A percentile compares a stretch with the other conserved stretches of the same genome.
Conservation (phyloP, 2,888 invertebrate genomes). For the Pasiphila rectangulata region DNA sequence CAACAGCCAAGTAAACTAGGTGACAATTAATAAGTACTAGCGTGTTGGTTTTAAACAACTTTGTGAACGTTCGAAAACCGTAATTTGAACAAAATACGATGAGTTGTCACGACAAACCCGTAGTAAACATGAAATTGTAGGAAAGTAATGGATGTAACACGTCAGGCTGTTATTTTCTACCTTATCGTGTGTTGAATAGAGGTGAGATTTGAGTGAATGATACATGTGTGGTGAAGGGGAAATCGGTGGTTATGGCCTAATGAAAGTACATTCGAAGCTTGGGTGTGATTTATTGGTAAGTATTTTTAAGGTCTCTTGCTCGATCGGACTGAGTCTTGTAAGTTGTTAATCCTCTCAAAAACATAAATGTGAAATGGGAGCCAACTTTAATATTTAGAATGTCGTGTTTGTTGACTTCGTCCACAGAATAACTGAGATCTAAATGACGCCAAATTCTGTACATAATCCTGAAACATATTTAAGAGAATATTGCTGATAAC, state of each 20-base stretch:
- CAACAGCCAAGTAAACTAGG: constrained; percentile 18
- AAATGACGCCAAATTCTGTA: too few relatives aligned
- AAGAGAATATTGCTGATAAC: too few relatives aligned
- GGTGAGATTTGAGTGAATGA: constrained; percentile 8
- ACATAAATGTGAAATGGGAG: too few relatives aligned
- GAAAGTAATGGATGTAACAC: constrained; percentile 18
- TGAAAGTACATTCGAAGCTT: constrained; percentile 42
- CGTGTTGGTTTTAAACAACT: constrained; percentile 25
- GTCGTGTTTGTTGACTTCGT: too few relatives aligned
- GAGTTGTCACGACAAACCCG: constrained; percentile 27
- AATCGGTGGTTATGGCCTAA: constrained; percentile 40
- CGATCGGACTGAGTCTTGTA: not conserved
- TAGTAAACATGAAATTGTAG: constrained; percentile 26
- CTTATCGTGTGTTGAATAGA: constrained; percentile 10
- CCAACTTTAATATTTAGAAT: too few relatives aligned
- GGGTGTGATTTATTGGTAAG: constrained; percentile 44
- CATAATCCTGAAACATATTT: too few relatives aligned
- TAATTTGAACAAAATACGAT: constrained; percentile 31
- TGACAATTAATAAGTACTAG: constrained; percentile 24
- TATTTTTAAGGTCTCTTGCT: constrained; percentile 20
- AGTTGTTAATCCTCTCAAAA: too few relatives aligned
- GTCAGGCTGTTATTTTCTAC: constrained; percentile 5
- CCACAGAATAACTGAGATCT: too few relatives aligned
- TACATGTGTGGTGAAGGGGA: constrained; percentile 28
- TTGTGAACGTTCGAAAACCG: constrained; percentile 28